Evolutionary conservation across 2,113 vertebrate species (phyloP).

Genomic region (Lucifuga dentata): DNA sequence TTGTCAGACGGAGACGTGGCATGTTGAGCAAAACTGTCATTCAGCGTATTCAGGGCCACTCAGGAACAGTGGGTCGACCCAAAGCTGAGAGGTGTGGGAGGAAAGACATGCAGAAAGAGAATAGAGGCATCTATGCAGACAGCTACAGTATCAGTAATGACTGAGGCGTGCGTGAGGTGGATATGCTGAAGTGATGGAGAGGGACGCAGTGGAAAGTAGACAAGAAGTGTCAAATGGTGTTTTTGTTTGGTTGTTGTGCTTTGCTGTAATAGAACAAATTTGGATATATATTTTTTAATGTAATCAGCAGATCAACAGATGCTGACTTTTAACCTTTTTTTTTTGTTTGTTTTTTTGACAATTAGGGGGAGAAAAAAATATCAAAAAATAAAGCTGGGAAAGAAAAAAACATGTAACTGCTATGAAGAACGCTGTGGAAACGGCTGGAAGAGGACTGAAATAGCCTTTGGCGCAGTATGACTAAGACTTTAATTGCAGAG

Average conservation of each 20-base stretch:
- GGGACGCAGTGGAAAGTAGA: slow-evolving; percentile 28
- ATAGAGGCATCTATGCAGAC: slow-evolving; percentile 49
- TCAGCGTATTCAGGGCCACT: slow-evolving; percentile 57
- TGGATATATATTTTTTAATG: no score
- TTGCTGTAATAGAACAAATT: no score
- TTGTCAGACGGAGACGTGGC: slow-evolving; percentile 53
- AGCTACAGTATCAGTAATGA: slow-evolving; percentile 59
- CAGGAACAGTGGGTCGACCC: slow-evolving; percentile 51
- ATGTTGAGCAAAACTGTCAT: slow-evolving; percentile 61
- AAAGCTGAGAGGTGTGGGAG: slow-evolving; percentile 61
- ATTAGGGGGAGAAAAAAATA: background rate
- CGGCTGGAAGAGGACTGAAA: slow-evolving; percentile 62
- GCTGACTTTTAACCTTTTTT: no score
- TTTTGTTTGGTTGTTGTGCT: no score
- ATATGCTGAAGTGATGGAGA: slow-evolving; percentile 31
- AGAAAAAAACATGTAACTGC: slow-evolving; percentile 15
- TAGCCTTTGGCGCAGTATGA: slow-evolving; percentile 70
- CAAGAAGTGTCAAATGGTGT: slow-evolving; percentile 19
- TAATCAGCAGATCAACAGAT: no score
- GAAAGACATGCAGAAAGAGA: slow-evolving; percentile 59
- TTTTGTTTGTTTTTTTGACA: no score
- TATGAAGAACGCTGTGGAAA: slow-evolving; percentile 47
- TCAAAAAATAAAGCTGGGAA: slow-evolving; percentile 8
- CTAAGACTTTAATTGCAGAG: slow-evolving; percentile 72
- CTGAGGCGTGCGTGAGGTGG: slow-evolving; percentile 31